A percentile compares a stretch with the other conserved stretches of the same genome.
phyloP scores from a whole-genome alignment of 2,888 invertebrate genomes.

The Notodromas monacha region DNA sequence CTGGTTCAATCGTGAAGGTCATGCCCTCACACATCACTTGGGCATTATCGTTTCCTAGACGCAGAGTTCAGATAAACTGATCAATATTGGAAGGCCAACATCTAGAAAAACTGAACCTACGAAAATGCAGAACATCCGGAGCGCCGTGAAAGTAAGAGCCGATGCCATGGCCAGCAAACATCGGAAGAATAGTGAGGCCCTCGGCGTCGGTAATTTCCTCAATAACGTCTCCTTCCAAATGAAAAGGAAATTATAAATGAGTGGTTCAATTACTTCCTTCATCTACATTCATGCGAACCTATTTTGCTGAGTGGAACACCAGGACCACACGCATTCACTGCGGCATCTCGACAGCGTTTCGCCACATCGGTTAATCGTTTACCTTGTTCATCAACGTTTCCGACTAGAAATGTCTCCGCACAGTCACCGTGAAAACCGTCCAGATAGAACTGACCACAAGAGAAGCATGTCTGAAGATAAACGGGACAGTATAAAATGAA shows the following conservation, averaged over 20 bases:
- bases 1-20: constrained; percentile 82
- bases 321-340: constrained; percentile 23
- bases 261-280: background rate
- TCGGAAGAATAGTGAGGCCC: constrained; percentile 34
- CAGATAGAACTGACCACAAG: constrained; percentile 21
- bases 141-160: constrained; percentile 68
- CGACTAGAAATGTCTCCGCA: constrained; percentile 52
- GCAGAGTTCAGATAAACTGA: constrained; percentile 7
- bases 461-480: constrained; percentile 6
- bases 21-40: constrained; percentile 44
- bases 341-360: constrained; percentile 30
- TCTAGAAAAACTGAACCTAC: constrained; percentile 25
- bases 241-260: constrained; percentile 5
- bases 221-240: constrained; percentile 23
- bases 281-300: constrained; percentile 17
- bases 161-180: constrained; percentile 69
- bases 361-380: constrained; percentile 31
- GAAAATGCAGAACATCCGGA: constrained; percentile 53
- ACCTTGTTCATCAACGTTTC: constrained; percentile 40
- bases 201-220: constrained; percentile 30
- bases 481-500: constrained; percentile 1
- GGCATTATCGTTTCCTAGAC: constrained; percentile 6
- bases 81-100: too few relatives aligned
- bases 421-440: constrained; percentile 74
- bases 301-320: constrained; percentile 19